phyloP scores from a whole-genome alignment of 1,140 invertebrate genomes.

The Drosophila sp. region DNA sequence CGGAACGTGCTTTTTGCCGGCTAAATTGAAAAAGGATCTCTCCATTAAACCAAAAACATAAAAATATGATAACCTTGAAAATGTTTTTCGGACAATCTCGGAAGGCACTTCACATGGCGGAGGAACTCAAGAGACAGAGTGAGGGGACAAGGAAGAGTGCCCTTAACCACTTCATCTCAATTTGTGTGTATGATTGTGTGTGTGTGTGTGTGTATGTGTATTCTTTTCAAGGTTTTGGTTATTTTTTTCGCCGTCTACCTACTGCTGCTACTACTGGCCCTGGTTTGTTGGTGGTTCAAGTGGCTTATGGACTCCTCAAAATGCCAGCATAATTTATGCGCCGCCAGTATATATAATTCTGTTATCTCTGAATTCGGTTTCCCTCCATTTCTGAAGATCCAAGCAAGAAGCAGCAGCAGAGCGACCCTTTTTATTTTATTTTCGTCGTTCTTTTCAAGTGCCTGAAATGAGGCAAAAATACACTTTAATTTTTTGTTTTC shows the following conservation, averaged over 20 bases:
- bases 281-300: conserved; percentile 20
- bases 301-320: conserved; percentile 33
- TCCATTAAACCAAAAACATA: conserved; percentile 1
- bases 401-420: not conserved
- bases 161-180: conserved; percentile 25
- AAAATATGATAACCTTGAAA: conserved; percentile 46
- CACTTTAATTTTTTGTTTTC: conserved; percentile 38
- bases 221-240: conserved; percentile 36
- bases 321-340: conserved; percentile 68
- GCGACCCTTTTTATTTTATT: conserved; percentile 19
- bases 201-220: not conserved
- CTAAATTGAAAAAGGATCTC: not conserved
- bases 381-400: conserved; percentile 9
- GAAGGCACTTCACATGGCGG: not conserved
- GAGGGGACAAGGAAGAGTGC: not conserved
- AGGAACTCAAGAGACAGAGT: not conserved
- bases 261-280: conserved; percentile 14
- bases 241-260: conserved; percentile 29
- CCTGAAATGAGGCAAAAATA: conserved; percentile 21
- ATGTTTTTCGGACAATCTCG: conserved; percentile 22
- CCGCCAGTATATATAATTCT: conserved; percentile 21
- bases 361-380: conserved; percentile 23
- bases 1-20: not conserved
- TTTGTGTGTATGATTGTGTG: conserved; percentile 11
- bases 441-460: conserved; percentile 6